A percentile compares a stretch with the other conserved stretches of the same genome.
phyloP scores from a whole-genome alignment of 2,797 vertebrate genomes.

The Catamblyrhynchus diadema region DNA sequence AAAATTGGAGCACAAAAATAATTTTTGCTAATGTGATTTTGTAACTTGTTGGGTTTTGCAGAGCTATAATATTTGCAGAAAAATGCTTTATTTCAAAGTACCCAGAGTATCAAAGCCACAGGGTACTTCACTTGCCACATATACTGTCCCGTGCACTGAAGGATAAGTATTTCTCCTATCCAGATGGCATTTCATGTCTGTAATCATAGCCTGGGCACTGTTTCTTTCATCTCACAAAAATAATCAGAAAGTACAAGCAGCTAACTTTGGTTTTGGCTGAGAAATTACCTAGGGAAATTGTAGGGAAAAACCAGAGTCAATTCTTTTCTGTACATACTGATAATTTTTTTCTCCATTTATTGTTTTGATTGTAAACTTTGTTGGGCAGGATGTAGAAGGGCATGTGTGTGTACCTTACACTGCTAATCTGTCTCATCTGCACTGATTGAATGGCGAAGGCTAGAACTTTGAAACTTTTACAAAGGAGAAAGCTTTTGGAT shows the following conservation, averaged over 20 bases:
- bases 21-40: background rate
- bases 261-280: background rate
- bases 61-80: background rate
- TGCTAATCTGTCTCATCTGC: background rate
- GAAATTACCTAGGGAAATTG: background rate
- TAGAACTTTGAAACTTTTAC: background rate
- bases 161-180: background rate
- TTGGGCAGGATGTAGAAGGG: background rate
- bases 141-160: background rate
- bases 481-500: background rate
- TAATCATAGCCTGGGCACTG: fast-evolving
- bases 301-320: background rate
- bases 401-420: background rate
- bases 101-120: background rate
- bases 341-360: background rate
- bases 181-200: background rate
- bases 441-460: background rate
- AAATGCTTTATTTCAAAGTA: background rate
- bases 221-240: background rate
- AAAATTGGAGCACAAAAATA: background rate
- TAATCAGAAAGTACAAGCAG: background rate
- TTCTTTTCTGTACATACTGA: background rate
- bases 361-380: background rate
- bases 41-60: background rate
- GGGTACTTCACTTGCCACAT: background rate